Evolutionary conservation across 1,140 invertebrate species (phyloP).

Genomic region (Phymastichus coffea): DNA sequence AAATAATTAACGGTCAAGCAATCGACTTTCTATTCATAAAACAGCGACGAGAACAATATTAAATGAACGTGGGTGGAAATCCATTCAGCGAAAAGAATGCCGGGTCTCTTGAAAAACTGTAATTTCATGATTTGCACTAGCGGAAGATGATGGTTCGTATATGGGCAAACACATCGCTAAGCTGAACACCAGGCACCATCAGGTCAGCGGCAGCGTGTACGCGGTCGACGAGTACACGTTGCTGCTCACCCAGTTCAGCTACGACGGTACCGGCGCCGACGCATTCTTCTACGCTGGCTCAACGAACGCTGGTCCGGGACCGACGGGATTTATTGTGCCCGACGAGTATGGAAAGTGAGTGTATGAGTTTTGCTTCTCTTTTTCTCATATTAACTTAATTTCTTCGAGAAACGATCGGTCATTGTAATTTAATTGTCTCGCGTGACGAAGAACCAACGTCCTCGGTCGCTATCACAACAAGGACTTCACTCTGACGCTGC

Average conservation of each 20-base stretch:
- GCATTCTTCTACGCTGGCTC: constrained; percentile 92
- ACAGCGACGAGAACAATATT: background rate
- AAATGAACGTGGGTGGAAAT: background rate
- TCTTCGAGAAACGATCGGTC: no score
- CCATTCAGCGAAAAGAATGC: background rate
- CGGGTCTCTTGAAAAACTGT: no score
- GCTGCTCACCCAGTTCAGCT: constrained; percentile 80
- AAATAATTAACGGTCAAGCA: no score
- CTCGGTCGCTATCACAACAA: constrained; percentile 82
- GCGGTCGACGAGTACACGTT: constrained; percentile 87
- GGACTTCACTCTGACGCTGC: constrained; percentile 79
- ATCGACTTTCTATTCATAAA: background rate
- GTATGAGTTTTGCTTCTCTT: background rate
- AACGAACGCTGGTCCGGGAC: constrained; percentile 81
- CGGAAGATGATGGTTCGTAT: constrained; percentile 69
- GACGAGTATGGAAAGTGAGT: constrained; percentile 84
- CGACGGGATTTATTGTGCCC: constrained; percentile 87
- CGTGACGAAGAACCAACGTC: constrained; percentile 74
- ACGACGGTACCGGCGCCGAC: constrained; percentile 88
- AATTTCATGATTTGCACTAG: no score
- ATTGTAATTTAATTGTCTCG: no score
- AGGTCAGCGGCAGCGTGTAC: constrained; percentile 85
- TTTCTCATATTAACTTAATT: no score
- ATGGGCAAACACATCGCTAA: constrained; percentile 80
- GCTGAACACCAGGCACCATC: constrained; percentile 88